phyloP scores from a whole-genome alignment of 2,797 vertebrate species.

The Brotula barbata region DNA sequence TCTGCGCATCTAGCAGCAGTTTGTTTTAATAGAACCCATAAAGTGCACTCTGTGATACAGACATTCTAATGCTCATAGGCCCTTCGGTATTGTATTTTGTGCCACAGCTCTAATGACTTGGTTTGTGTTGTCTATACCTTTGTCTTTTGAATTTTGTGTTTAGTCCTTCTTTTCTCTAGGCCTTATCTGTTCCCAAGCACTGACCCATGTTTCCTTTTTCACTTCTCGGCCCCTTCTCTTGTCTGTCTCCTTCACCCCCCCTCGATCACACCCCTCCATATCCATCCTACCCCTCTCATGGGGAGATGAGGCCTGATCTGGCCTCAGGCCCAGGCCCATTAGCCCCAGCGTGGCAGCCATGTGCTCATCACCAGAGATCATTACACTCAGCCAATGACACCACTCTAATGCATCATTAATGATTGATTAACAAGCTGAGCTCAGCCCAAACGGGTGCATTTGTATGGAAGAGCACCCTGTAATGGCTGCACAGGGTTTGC shows the following conservation, averaged over 20 bases:
- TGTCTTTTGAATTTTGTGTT: neutral
- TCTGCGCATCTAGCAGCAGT: constrained; percentile 24
- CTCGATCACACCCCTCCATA: constrained; percentile 31
- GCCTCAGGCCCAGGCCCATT: constrained; percentile 71
- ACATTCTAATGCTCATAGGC: constrained; percentile 10
- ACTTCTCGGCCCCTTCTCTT: constrained; percentile 23
- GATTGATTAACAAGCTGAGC: constrained; percentile 82
- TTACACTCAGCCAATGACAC: constrained; percentile 78
- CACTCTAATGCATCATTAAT: constrained; percentile 83
- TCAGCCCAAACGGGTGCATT: constrained; percentile 72
- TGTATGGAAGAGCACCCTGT: constrained; percentile 69
- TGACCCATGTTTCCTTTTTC: constrained; percentile 42
- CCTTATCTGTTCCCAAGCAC: constrained; percentile 26
- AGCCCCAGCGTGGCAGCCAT: constrained; percentile 73
- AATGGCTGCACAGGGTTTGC: constrained; percentile 65
- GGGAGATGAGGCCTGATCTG: constrained; percentile 60
- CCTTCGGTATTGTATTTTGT: neutral
- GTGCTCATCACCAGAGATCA: constrained; percentile 78
- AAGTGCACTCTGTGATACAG: constrained; percentile 6
- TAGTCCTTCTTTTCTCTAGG: neutral
- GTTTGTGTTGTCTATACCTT: neutral
- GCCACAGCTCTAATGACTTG: neutral
- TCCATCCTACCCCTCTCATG: constrained; percentile 58
- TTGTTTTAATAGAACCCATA: constrained; percentile 17
- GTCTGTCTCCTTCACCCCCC: constrained; percentile 62